A percentile compares a stretch with the other conserved stretches of the same genome.
These are phyloP conservation scores for Pyralis farinalis DNA, from an alignment of 2,888 invertebrate species.

Conservation along the genomic window DNA sequence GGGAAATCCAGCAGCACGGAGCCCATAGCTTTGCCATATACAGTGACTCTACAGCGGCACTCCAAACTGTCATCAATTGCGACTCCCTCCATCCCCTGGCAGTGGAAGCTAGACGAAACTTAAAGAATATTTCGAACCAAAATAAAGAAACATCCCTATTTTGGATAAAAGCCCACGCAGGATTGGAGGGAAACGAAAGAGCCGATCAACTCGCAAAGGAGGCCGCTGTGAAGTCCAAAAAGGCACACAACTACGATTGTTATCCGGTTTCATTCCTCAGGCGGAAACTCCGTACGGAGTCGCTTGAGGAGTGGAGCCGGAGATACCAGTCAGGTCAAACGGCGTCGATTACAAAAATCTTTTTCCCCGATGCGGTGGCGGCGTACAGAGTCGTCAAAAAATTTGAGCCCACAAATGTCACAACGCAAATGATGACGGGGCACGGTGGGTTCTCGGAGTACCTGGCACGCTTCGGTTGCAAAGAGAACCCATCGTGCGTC, in stretches of 20 bases:
- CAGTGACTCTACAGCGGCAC: background rate
- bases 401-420: background rate
- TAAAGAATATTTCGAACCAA: too few relatives aligned
- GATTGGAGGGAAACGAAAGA: too few relatives aligned
- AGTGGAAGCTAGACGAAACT: background rate
- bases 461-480: constrained; percentile 9
- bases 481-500: constrained; percentile 12
- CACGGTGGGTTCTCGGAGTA: constrained; percentile 3
- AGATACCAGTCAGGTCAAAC: constrained; percentile 6
- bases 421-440: background rate
- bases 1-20: too few relatives aligned
- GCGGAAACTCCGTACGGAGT: background rate
- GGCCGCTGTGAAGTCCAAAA: too few relatives aligned
- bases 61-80: background rate
- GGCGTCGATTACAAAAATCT: constrained; percentile 7
- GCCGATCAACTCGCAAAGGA: too few relatives aligned
- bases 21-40: too few relatives aligned
- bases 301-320: constrained; percentile 15
- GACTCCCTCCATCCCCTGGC: background rate
- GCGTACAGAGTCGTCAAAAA: background rate
- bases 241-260: background rate
- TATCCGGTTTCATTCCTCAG: background rate
- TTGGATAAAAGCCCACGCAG: too few relatives aligned
- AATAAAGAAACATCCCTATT: too few relatives aligned
- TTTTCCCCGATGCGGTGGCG: constrained; percentile 4